Evolutionary conservation across 2,888 invertebrate species (phyloP), one percentile per base, ranked within the genome.

Genomic region (Aromia moschata): DNA sequence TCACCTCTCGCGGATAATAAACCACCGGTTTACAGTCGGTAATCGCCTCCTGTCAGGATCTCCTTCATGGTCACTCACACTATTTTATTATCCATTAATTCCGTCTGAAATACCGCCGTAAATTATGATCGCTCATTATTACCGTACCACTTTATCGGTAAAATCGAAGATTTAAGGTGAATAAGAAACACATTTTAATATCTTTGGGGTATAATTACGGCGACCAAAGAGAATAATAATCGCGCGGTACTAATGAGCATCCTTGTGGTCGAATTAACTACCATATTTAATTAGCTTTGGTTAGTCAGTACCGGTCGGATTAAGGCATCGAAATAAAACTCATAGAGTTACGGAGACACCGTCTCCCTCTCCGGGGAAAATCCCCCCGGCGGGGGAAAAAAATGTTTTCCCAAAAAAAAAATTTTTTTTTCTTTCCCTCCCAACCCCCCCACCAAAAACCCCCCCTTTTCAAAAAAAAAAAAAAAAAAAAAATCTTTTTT

Each of bases 51-150:
- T 43, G 25, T 25, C 20, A 43, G 25, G 43, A 12, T 43, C 25
- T 25, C 20, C 43, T 43, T 43, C 43, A 14, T 20, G 20, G 20
- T 20, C 43, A 43, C 43, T 43, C 11, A 25, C 43, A 43, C 25
- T 43, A 43, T 14, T 43, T 43, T 20, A 43, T 43, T 43, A 43
- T 43, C 18, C 43, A 12, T 43, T 43, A 43, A 43, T 43, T 43
- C 41, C 11, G 1, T 10, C 3, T 11, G 43, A 43, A 43, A 25
- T 20, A 12, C 10, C 10, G 17, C 20, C 10, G 25, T 43, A 43
- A 43, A 5, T 43, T 43, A 43, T 43, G 43, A 43, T 12, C 25
- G 20, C 43, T 25, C 20, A 41, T 41, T 41, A 41, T 41, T 41
- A 11, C 14, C 14, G 7, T 14, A 43, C 25, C 33, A 33, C 33